Evolutionary conservation across 2,797 vertebrate genomes (phyloP).

Genomic region (Chaenodraco wilsoni): DNA sequence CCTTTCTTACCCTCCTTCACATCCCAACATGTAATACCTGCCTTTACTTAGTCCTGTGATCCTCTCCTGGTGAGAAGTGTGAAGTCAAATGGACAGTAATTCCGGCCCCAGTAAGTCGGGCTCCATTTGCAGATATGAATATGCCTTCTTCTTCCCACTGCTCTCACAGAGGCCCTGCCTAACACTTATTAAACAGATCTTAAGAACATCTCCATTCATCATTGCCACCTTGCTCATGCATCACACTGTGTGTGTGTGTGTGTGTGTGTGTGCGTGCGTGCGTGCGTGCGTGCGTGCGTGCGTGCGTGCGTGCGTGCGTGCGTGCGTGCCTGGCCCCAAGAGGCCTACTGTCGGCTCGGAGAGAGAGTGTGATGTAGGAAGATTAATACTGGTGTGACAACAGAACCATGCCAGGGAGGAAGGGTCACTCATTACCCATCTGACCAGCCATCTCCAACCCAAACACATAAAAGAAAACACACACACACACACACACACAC

Average conservation of each 20-base stretch:
- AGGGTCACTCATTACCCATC: conserved; percentile 80
- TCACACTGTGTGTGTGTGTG: conserved; percentile 66
- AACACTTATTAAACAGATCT: conserved; percentile 84
- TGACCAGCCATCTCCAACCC: conserved; percentile 65
- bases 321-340: conserved; percentile 54
- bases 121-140: conserved; percentile 55
- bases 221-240: conserved; percentile 80
- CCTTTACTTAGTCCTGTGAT: background rate
- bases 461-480: conserved; percentile 33
- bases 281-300: conserved; percentile 14
- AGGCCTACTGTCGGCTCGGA: conserved; percentile 70
- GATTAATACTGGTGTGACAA: conserved; percentile 80
- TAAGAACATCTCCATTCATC: conserved; percentile 83
- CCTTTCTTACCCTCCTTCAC: background rate
- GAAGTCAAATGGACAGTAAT: conserved; percentile 64
- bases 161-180: conserved; percentile 63
- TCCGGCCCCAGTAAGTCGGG: conserved; percentile 41
- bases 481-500: conserved; percentile 35
- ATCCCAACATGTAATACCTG: background rate
- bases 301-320: background rate
- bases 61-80: conserved; percentile 2
- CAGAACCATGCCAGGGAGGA: conserved; percentile 74
- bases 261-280: conserved; percentile 24
- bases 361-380: conserved; percentile 74
- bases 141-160: conserved; percentile 21